phyloP scores from a whole-genome alignment of 2,888 invertebrate genomes.

The Stegophylla sp. region DNA sequence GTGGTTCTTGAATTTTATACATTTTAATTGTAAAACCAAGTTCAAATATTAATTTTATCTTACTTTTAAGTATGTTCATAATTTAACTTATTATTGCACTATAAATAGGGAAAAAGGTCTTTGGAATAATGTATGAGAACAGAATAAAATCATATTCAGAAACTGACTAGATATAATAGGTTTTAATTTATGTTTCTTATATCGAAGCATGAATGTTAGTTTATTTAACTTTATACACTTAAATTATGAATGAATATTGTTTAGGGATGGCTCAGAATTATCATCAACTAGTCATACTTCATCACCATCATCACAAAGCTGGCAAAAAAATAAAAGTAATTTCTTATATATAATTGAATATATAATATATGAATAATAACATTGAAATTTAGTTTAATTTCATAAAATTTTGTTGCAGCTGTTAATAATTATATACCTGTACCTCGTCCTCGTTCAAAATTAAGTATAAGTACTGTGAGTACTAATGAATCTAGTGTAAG shows the following conservation, averaged over 20 bases:
- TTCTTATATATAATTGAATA: neutral
- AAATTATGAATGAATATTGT: neutral
- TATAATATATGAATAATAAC: neutral
- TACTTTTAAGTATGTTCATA: too few species aligned
- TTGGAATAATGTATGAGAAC: too few species aligned
- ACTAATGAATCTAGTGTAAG: constrained; percentile 22
- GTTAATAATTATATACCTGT: neutral
- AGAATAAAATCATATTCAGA: too few species aligned
- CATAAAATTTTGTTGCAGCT: neutral
- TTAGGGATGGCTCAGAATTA: constrained; percentile 23
- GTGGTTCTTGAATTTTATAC: too few species aligned
- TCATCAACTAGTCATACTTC: constrained; percentile 22
- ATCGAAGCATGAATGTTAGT: too few species aligned
- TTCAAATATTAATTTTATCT: too few species aligned
- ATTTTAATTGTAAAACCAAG: too few species aligned
- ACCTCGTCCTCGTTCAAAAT: constrained; percentile 40
- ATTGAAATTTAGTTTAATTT: constrained; percentile 7
- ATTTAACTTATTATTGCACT: too few species aligned
- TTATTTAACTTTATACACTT: too few species aligned
- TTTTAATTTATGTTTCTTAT: too few species aligned
- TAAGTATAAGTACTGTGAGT: constrained; percentile 29
- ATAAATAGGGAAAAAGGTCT: too few species aligned
- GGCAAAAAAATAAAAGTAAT: constrained; percentile 35
- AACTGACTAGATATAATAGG: too few species aligned
- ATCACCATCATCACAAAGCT: constrained; percentile 20